Conservation (phyloP, 2,888 invertebrate species). For the Sialis fuliginosa region DNA sequence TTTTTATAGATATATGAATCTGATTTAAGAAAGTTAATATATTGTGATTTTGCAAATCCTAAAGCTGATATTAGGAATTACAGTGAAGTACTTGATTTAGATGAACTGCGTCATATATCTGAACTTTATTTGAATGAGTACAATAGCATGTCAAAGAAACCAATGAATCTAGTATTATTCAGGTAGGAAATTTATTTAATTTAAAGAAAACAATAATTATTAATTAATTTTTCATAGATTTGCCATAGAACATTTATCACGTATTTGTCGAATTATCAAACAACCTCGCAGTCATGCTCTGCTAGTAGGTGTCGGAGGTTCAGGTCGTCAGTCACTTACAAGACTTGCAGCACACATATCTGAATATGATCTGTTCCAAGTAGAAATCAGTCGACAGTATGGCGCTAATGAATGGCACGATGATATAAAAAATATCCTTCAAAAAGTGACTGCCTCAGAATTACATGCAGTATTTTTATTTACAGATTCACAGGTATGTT, state of each 20-base stretch:
- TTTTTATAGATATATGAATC: constrained; percentile 48
- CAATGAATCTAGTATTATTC: constrained; percentile 87
- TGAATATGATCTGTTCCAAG: constrained; percentile 82
- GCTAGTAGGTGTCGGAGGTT: constrained; percentile 83
- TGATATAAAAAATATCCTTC: constrained; percentile 67
- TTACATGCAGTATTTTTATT: constrained; percentile 80
- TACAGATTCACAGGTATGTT: constrained; percentile 64
- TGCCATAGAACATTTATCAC: constrained; percentile 85
- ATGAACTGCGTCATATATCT: constrained; percentile 61
- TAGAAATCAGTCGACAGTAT: constrained; percentile 80
- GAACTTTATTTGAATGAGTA: constrained; percentile 80
- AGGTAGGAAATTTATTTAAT: constrained; percentile 28
- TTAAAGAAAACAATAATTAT: not conserved
- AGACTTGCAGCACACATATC: constrained; percentile 83
- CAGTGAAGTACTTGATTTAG: constrained; percentile 71
- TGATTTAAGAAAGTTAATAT: constrained; percentile 72
- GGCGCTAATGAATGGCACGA: constrained; percentile 77
- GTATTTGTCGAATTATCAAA: constrained; percentile 76
- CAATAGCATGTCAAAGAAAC: constrained; percentile 90
- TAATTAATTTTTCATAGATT: constrained; percentile 39
- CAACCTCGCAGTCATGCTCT: constrained; percentile 84
- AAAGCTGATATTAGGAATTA: constrained; percentile 80
- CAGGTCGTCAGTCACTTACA: constrained; percentile 81
- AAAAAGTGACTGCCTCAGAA: constrained; percentile 67
- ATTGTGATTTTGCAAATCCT: constrained; percentile 89